A percentile compares a stretch with the other conserved stretches of the same genome.
Evolutionary conservation across 2,113 vertebrate species (phyloP).

Genomic region (Kryptolebias marmoratus): DNA sequence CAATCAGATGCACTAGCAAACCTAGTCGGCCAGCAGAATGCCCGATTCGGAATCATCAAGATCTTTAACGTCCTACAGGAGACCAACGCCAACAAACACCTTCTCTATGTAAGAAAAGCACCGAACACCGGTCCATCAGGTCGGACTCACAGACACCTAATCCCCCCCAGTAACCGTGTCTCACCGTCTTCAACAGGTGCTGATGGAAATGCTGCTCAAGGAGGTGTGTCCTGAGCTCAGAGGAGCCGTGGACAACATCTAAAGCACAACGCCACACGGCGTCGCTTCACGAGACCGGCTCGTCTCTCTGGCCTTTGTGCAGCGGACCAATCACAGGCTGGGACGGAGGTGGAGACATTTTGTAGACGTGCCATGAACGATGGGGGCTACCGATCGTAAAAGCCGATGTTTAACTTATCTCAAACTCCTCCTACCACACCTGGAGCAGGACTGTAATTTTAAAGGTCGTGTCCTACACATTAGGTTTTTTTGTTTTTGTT

Average conservation of each 20-base stretch:
- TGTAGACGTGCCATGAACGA: no score
- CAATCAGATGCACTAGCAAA: conserved; percentile 90
- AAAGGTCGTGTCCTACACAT: conserved; percentile 12
- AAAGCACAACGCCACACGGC: conserved; percentile 44
- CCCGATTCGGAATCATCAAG: conserved; percentile 94
- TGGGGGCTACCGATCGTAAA: no score
- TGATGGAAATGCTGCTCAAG: conserved; percentile 94
- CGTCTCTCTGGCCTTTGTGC: conserved; percentile 46
- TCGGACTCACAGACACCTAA: not conserved
- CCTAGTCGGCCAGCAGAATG: conserved; percentile 97
- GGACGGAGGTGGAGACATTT: conserved; percentile 14
- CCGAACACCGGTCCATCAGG: not conserved
- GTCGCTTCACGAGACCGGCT: not conserved
- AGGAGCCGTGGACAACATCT: conserved; percentile 84
- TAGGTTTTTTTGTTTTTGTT: no score
- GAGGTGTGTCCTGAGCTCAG: conserved; percentile 94
- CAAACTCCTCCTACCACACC: not conserved
- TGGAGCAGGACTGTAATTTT: conserved; percentile 31
- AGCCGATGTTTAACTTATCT: not conserved
- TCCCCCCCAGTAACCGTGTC: not conserved
- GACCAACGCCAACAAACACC: conserved; percentile 94
- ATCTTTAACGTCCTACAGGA: conserved; percentile 97
- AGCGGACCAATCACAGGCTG: conserved; percentile 47
- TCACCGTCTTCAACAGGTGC: conserved; percentile 77
- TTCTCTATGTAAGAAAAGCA: conserved; percentile 90